Base-by-base conservation (phyloP, 2,113 vertebrate species). In the Cisticola juncidis region DNA sequence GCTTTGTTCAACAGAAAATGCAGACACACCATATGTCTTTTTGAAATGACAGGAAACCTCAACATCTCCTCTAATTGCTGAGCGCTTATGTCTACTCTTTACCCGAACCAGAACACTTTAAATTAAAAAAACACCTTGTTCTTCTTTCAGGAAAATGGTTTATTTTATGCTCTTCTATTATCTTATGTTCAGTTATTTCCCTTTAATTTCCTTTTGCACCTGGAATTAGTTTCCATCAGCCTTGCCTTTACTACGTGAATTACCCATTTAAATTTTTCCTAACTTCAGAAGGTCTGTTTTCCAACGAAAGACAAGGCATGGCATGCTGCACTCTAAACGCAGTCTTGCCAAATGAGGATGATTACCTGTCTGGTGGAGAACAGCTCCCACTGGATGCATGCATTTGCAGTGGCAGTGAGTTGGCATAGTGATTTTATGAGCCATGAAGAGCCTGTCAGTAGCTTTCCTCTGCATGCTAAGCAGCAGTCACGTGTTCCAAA, bases 191-290 rank as follows among this genome's bases (percentile, higher is more conserved):
- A 14, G 64, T 71, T 94, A 86, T 86, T 90, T 92, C 64, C 78
- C 68, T 83, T 90, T 94, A 86, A 96, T 96, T 93, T 95, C 56
- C 85, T 64, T 86, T 78, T 84, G 88, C 80, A 90, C 77, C 88
- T 92, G 86, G 93, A 96, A 96, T 96, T 93, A 81, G 92, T 94
- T 95, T 96, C 56, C 80, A 86, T 64, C 57, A 94, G 48, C 54
- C n/a, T 76, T 79, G 47, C 58, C 60, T 77, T 79, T 56, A 58
- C 86, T 74, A 56, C 78, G 48, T 60, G n/a, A 94, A 93, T 86
- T 74, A 33, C 74, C 60, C 87, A 94, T 92, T 96, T 95, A 79
- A 95, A 91, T 62, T 92, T 90, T 70, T 79, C 71, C 68, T 40
- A 70, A 73, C 71, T 96, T 88, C 76, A 78, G 66, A 65, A 81